These are phyloP conservation scores for Melipona bicolor DNA, from an alignment of 2,888 invertebrate species.

Conservation along the genomic window DNA sequence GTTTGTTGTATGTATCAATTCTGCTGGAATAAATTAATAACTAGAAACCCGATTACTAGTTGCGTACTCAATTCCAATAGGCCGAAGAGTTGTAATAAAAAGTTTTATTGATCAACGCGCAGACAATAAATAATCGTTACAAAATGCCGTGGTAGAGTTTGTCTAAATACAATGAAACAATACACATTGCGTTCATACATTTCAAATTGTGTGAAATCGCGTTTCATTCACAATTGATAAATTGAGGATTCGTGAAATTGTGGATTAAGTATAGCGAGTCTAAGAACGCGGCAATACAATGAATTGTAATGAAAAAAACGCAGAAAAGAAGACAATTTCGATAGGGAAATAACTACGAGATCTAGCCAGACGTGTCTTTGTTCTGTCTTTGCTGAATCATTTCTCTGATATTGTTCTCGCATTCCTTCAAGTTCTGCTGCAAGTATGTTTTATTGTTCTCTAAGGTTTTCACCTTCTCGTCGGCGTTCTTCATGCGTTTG, in stretches of 20 bases:
- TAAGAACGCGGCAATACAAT: background rate
- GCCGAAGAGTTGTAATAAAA: background rate
- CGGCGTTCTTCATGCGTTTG: conserved; percentile 85
- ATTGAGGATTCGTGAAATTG: background rate
- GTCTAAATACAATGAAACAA: background rate
- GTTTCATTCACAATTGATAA: background rate
- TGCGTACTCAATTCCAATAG: too few relatives aligned
- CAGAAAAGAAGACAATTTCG: background rate
- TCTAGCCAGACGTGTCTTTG: conserved; percentile 73
- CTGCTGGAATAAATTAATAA: conserved; percentile 74
- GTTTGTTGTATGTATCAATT: conserved; percentile 75
- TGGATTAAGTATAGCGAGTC: background rate
- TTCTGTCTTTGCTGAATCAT: conserved; percentile 88
- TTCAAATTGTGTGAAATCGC: background rate
- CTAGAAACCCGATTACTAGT: conserved; percentile 32
- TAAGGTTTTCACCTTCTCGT: conserved; percentile 89
- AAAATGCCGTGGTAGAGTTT: background rate
- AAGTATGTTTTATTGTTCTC: conserved; percentile 92
- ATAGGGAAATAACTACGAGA: background rate
- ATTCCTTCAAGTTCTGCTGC: conserved; percentile 92
- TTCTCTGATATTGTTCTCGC: conserved; percentile 93
- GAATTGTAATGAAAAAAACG: background rate
- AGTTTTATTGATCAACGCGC: conserved; percentile 5
- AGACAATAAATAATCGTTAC: background rate
- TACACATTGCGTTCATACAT: background rate